Percentiles rank a stretch among this genome's conserved stretches.
phyloP scores from a whole-genome alignment of 2,888 invertebrate species.

The Drosophila eohydei region DNA sequence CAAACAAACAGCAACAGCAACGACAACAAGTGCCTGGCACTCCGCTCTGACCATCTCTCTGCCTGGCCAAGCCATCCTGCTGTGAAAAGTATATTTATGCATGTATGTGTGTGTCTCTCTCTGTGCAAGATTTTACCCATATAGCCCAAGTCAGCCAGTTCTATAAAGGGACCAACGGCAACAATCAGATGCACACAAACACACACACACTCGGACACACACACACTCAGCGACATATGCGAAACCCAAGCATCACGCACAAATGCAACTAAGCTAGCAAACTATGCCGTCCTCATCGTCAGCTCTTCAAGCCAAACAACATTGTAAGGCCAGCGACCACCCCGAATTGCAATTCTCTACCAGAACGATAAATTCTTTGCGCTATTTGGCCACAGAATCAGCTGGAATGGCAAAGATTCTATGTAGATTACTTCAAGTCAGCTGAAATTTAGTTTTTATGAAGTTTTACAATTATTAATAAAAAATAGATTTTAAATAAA shows the following conservation, averaged over 20 bases:
- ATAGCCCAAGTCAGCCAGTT: conserved; percentile 47
- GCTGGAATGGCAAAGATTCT: not conserved
- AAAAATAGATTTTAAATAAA: no score
- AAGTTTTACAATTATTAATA: not conserved
- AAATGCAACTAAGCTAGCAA: conserved; percentile 72
- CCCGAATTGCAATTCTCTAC: conserved; percentile 20
- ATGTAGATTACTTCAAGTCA: not conserved
- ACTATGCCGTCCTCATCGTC: conserved; percentile 50
- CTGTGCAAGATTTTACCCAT: conserved; percentile 58
- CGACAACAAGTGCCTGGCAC: conserved; percentile 68
- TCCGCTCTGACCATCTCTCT: conserved; percentile 34
- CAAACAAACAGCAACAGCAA: conserved; percentile 13
- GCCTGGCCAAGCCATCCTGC: conserved; percentile 58
- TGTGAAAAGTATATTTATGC: conserved; percentile 39
- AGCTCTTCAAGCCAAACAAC: conserved; percentile 21
- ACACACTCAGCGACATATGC: conserved; percentile 34
- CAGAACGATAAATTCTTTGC: conserved; percentile 1
- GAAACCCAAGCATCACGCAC: conserved; percentile 48
- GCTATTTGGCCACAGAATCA: not conserved
- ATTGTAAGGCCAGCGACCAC: conserved; percentile 31
- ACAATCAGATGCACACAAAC: conserved; percentile 19
- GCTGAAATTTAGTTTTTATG: not conserved
- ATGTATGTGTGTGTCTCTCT: conserved; percentile 1
- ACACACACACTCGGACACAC: conserved; percentile 3
- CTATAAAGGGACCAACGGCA: conserved; percentile 62